Conservation (phyloP, 2,888 invertebrate species). For the Rapana venosa region DNA sequence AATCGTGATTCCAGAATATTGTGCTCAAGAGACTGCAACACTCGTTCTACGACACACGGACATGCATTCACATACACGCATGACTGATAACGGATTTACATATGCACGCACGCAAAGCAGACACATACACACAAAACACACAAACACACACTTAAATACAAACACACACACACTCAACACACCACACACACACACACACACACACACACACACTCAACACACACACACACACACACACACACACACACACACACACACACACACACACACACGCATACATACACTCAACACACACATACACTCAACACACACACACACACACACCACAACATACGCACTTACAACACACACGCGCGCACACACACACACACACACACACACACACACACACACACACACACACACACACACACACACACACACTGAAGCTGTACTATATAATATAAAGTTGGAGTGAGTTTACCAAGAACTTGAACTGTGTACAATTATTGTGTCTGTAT, state of each 20-base stretch:
- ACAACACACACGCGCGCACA: not conserved
- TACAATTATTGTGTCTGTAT: not conserved
- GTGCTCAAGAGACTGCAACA: no score
- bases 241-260: not conserved
- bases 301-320: not conserved
- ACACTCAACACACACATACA: not conserved
- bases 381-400: conserved; percentile 10
- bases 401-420: conserved; percentile 24
- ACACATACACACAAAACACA: not conserved
- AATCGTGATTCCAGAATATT: no score
- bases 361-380: not conserved
- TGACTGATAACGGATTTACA: no score
- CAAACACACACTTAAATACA: not conserved
- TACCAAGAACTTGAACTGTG: not conserved
- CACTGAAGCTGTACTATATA: not conserved
- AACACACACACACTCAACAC: not conserved
- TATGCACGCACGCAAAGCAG: no score
- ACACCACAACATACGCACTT: not conserved
- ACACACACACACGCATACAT: not conserved
- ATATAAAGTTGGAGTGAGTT: no score
- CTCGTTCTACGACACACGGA: no score
- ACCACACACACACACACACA: not conserved
- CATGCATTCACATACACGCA: no score
- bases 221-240: not conserved
- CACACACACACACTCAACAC: not conserved